A percentile compares a stretch with the other conserved stretches of the same genome.
Conservation (phyloP, 2,888 invertebrate genomes). For the Tinea pellionella region DNA sequence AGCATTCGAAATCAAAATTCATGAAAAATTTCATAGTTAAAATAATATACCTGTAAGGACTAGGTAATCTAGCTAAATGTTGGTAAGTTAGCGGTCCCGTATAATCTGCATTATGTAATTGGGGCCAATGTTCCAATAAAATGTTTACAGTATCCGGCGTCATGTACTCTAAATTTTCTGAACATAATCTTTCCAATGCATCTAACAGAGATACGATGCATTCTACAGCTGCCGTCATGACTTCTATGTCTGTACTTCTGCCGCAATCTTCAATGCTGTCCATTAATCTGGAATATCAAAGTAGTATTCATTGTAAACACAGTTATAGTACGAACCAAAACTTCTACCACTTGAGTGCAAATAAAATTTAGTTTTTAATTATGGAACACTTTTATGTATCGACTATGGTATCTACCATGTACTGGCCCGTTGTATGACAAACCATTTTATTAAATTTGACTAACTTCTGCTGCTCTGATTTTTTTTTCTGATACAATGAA, state of each 20-base stretch:
- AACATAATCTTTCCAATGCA: conserved; percentile 85
- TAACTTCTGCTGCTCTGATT: too few relatives aligned
- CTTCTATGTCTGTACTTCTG: conserved; percentile 80
- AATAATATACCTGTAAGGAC: conserved; percentile 75
- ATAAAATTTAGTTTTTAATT: too few relatives aligned
- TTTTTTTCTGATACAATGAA: too few relatives aligned
- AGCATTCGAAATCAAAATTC: background rate
- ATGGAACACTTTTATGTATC: too few relatives aligned
- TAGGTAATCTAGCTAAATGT: conserved; percentile 83
- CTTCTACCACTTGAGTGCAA: too few relatives aligned
- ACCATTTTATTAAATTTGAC: too few relatives aligned
- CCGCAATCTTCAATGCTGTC: conserved; percentile 94
- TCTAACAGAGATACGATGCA: conserved; percentile 86
- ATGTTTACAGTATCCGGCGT: conserved; percentile 42
- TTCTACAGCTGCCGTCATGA: conserved; percentile 83
- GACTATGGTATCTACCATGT: too few relatives aligned
- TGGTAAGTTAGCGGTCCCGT: conserved; percentile 88
- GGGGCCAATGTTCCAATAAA: conserved; percentile 74
- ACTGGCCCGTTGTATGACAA: too few relatives aligned
- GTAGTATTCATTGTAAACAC: background rate
- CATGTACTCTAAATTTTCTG: conserved; percentile 69
- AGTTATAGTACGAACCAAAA: too few relatives aligned
- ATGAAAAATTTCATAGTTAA: background rate
- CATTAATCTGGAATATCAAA: conserved; percentile 73
- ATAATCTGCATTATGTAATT: conserved; percentile 81